A percentile compares a stretch with the other conserved stretches of the same genome.
These are phyloP conservation scores for Actinia tenebrosa DNA, from an alignment of 64 coral and sea anemone genomes.

Conservation along the genomic window DNA sequence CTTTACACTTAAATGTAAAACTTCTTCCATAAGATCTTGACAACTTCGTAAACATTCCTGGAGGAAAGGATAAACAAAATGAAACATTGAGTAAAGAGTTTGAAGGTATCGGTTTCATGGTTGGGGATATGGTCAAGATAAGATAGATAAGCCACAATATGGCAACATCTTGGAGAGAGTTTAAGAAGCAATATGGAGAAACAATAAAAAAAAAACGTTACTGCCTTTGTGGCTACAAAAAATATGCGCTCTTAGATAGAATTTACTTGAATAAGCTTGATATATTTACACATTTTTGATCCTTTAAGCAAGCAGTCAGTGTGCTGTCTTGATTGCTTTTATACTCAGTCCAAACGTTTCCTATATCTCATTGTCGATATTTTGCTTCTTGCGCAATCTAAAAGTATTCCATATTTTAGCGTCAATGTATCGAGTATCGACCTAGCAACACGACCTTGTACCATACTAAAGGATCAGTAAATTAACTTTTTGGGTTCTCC, in stretches of 20 bases:
- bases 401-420: too few relatives aligned
- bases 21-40: constrained; percentile 95
- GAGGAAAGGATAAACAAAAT: constrained; percentile 3
- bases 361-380: too few relatives aligned
- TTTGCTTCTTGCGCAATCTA: too few relatives aligned
- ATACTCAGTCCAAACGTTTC: too few relatives aligned
- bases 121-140: not conserved
- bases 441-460: too few relatives aligned
- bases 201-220: not conserved
- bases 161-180: not conserved
- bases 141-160: not conserved
- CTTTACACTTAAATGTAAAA: constrained; percentile 84
- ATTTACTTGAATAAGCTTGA: too few relatives aligned
- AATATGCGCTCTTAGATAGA: not conserved
- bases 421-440: too few relatives aligned
- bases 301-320: too few relatives aligned
- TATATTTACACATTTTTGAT: too few relatives aligned
- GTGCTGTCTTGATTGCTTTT: too few relatives aligned
- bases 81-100: constrained; percentile 1
- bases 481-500: too few relatives aligned
- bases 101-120: not conserved
- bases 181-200: not conserved
- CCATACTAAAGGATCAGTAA: too few relatives aligned
- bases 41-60: constrained; percentile 93
- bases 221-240: not conserved